These are phyloP conservation scores for Sepioteuthis lessoniana DNA, from an alignment of 2,888 invertebrate species.

Conservation along the genomic window DNA sequence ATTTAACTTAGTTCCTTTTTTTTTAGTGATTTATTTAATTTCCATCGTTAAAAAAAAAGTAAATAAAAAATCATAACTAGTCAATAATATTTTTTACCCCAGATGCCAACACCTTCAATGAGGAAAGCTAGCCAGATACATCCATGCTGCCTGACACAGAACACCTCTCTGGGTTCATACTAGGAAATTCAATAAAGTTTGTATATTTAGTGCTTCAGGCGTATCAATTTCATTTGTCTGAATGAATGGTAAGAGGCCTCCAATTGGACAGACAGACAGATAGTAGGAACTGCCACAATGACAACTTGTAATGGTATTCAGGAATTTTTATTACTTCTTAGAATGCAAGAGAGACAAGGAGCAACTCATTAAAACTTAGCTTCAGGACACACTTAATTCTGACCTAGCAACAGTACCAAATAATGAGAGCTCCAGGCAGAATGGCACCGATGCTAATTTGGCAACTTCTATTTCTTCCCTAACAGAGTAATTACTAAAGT, in stretches of 20 bases:
- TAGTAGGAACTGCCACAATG: conserved; percentile 15
- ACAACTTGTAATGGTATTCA: background rate
- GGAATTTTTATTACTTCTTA: conserved; percentile 6
- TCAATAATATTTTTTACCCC: background rate
- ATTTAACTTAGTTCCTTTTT: no score
- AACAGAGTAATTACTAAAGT: no score
- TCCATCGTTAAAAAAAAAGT: no score
- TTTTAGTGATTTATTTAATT: no score
- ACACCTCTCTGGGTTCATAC: background rate
- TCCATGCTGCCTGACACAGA: background rate
- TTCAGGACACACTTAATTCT: conserved; percentile 33
- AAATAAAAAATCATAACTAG: no score
- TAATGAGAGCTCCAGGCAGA: background rate
- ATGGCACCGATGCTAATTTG: background rate
- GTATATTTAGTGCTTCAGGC: background rate
- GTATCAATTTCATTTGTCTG: background rate
- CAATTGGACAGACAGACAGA: background rate
- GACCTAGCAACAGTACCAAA: conserved; percentile 4
- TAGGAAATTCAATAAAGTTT: background rate
- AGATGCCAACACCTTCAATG: background rate
- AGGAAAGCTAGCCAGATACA: background rate
- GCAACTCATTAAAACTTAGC: conserved; percentile 18
- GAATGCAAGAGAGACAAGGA: background rate
- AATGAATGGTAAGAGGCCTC: background rate
- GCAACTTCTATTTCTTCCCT: background rate